A percentile compares a stretch with the other conserved stretches of the same genome.
Evolutionary conservation across 53 echinoderm and acorn worm genomes (phyloP).

Genomic region (Crossaster papposus): DNA sequence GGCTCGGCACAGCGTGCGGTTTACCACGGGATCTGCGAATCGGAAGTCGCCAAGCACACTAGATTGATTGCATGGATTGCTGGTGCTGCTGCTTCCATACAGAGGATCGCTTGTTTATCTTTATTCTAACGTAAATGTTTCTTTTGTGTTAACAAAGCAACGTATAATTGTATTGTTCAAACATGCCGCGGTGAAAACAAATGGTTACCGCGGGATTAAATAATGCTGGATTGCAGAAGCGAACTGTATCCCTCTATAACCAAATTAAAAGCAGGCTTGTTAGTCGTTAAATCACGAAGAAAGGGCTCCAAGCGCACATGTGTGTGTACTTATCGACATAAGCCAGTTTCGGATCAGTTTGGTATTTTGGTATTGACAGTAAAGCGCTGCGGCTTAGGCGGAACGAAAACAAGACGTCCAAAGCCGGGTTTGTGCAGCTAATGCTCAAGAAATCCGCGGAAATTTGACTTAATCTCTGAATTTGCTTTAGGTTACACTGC

Average conservation of each 20-base stretch:
- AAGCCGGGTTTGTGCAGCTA: constrained; percentile 22
- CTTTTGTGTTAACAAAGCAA: not conserved
- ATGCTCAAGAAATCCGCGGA: constrained; percentile 42
- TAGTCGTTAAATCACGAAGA: not conserved
- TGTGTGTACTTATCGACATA: constrained; percentile 39
- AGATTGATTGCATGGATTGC: constrained; percentile 23
- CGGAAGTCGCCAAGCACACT: constrained; percentile 34
- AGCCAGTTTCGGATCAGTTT: constrained; percentile 20
- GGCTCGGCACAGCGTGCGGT: constrained; percentile 41
- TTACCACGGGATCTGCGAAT: constrained; percentile 34
- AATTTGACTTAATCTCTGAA: constrained; percentile 52
- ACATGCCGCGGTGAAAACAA: not conserved
- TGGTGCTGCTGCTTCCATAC: not conserved
- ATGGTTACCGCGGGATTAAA: not conserved
- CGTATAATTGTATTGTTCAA: too few species aligned
- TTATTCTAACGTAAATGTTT: not conserved
- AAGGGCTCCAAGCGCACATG: constrained; percentile 9
- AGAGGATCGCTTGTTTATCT: not conserved
- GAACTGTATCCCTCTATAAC: not conserved
- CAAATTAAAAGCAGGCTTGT: not conserved
- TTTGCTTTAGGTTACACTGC: constrained; percentile 48
- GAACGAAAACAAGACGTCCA: constrained; percentile 37
- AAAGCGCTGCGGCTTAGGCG: constrained; percentile 16
- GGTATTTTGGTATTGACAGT: constrained; percentile 16
- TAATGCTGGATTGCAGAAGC: not conserved